Base-by-base conservation (phyloP, 2,113 vertebrate genomes). In the Charina bottae region DNA sequence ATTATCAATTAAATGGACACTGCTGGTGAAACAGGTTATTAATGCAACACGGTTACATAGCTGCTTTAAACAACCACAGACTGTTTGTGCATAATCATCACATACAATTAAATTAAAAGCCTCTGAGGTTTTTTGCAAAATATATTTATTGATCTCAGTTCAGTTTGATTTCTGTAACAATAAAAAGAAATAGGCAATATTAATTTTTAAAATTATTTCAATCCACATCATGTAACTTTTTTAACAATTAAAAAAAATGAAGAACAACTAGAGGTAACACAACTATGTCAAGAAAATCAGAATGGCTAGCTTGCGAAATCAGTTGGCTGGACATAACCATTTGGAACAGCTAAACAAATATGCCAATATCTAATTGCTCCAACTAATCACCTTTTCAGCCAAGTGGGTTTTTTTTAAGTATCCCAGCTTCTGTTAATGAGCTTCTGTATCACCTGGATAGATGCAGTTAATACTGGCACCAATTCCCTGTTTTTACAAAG, bases 221-320 rank as follows among this genome's bases (percentile, higher is more conserved):
- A 21, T 37, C 33, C 72, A 42, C 33, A 72, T 33, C 72, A 78
- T 78, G 7, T 78, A 42, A 78, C 72, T n/a, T n/a, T n/a, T n/a
- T n/a, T n/a, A n/a, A n/a, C n/a, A n/a, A n/a, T n/a, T 3, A 26
- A 62, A 55, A 93, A 94, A 91, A 86, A 83, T 11, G 54, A 88
- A 68, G 26, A 60, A 88, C 42, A 60, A 88, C 42, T 62, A 13
- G 64, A 83, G 91, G 85, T 4, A 37, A 89, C 19, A 87, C 89
- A 93, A 94, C 2, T 90, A 53, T 19, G 42, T 53, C 92, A 97
- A 94, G 49, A 93, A 85, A 86, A 53, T 64, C 83, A 88, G 55
- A 92, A 17, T 54, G 19, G 58, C 49, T 17, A 91, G 55, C 49
- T 33, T 24, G 64, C 46, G 54, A 89, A 4, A 49, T 56, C 11